A percentile compares a stretch with the other conserved stretches of the same genome.
Conservation (phyloP, 2,888 invertebrate genomes). For the Papilio protenor region DNA sequence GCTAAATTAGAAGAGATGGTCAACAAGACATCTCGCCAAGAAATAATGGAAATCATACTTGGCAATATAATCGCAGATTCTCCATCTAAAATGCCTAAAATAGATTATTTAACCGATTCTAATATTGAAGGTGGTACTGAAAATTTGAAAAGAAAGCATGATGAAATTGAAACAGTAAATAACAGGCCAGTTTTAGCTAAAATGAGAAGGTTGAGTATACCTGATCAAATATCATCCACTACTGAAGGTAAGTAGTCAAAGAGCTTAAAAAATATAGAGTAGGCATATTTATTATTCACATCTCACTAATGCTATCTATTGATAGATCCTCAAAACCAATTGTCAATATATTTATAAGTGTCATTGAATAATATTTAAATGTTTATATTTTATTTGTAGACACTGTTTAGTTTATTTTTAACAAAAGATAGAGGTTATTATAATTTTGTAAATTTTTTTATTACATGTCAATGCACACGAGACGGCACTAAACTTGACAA, state of each 20-base stretch:
- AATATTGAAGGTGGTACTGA: constrained; percentile 61
- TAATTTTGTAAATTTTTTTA: no score
- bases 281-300: no score
- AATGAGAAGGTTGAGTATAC: constrained; percentile 71
- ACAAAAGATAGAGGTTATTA: no score
- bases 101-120: constrained; percentile 70
- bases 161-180: constrained; percentile 65
- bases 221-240: constrained; percentile 76
- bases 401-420: no score
- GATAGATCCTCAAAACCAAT: no score
- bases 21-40: constrained; percentile 73
- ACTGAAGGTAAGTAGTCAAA: constrained; percentile 68
- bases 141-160: constrained; percentile 65
- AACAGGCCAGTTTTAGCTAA: constrained; percentile 70
- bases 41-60: constrained; percentile 82
- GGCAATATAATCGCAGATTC: constrained; percentile 66
- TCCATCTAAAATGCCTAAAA: constrained; percentile 67
- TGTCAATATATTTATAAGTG: no score
- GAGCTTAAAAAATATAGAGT: not conserved
- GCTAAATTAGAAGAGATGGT: constrained; percentile 78
- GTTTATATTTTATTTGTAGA: no score
- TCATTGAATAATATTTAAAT: no score
- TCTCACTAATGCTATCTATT: no score
- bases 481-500: no score
- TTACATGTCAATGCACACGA: no score